Evolutionary conservation across 2,888 invertebrate genomes (phyloP), one percentile per base, ranked within the genome.

Genomic region (Limnephilus marmoratus): DNA sequence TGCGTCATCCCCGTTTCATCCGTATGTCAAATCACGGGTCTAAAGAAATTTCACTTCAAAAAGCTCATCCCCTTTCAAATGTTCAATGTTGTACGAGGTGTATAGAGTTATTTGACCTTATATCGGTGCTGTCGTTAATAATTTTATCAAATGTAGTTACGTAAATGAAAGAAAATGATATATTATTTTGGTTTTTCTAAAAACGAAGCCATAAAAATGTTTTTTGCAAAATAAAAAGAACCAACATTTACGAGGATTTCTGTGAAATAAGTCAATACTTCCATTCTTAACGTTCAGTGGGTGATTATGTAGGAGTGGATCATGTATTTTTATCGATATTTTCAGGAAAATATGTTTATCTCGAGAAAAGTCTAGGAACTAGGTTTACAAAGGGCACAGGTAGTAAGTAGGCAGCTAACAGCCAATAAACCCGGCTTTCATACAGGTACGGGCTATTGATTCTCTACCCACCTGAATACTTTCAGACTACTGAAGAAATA

Each of bases 371-470:
- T 45, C 24, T 37, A 37, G 15, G 9, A 24, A 31, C 86, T 4
- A 81, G 87, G 85, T 7, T 15, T 24, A 18, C 18, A 18, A 18
- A 1, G 18, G 68, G 68, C 7, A 68, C 1, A 68, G 11, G 82
- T 7, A 31, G 31, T n/a, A 34, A 2, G 5, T 83, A 83, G 92
- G 90, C 90, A 91, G 90, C 92, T 91, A 88, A 86, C 92, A 89
- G 87, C 92, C 92, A 92, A 92, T 92, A 92, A 91, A 91, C 91
- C 88, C 90, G 91, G 81, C 85, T 90, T 91, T 29, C 49, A 45
- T 31, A 31, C 2, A 31, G 31, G 34, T 89, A 34, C 90, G 92
- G 88, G 80, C 92, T 92, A 91, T 91, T 91, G 91, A 92, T 92
- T 92, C n/a, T 80, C 68, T 86, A 24, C 82, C 91, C 91, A 91